Evolutionary conservation across 2,888 invertebrate species (phyloP).

Genomic region (Empis livida): DNA sequence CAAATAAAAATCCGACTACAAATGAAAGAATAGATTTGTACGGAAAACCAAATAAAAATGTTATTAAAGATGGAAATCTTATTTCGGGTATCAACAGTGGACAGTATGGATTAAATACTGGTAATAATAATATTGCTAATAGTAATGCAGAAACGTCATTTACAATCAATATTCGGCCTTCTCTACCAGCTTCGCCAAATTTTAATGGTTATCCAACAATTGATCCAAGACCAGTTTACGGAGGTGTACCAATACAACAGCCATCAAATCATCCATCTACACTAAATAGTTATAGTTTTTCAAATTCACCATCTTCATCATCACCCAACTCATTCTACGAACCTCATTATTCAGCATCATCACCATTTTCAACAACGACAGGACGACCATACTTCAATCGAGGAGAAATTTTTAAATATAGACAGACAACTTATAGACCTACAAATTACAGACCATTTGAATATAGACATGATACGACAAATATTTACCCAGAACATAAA

Average conservation of each 20-base stretch:
- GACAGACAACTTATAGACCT: conserved; percentile 3
- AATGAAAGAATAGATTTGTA: conserved; percentile 6
- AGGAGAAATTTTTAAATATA: no score
- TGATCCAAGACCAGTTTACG: not conserved
- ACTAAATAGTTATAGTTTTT: not conserved
- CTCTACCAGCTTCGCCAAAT: no score
- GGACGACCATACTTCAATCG: conserved; percentile 11
- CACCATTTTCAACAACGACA: conserved; percentile 6
- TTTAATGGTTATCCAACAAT: no score
- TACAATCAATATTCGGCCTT: no score
- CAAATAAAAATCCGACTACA: conserved; percentile 13
- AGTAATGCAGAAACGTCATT: no score
- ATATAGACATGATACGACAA: conserved; percentile 8
- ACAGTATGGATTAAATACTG: no score
- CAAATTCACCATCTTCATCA: not conserved
- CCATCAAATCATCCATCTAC: not conserved
- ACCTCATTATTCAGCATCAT: conserved; percentile 8
- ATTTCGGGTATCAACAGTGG: no score
- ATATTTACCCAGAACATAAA: conserved; percentile 10
- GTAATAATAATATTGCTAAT: no score
- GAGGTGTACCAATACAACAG: not conserved
- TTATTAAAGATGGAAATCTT: no score
- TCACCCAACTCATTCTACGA: not conserved
- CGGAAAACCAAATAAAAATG: conserved; percentile 3
- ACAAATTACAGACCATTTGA: conserved; percentile 1